Evolutionary conservation across 35 echinoderm and acorn worm genomes (phyloP), one percentile per base, ranked within the genome.

Genomic region (Chiridota heheva): DNA sequence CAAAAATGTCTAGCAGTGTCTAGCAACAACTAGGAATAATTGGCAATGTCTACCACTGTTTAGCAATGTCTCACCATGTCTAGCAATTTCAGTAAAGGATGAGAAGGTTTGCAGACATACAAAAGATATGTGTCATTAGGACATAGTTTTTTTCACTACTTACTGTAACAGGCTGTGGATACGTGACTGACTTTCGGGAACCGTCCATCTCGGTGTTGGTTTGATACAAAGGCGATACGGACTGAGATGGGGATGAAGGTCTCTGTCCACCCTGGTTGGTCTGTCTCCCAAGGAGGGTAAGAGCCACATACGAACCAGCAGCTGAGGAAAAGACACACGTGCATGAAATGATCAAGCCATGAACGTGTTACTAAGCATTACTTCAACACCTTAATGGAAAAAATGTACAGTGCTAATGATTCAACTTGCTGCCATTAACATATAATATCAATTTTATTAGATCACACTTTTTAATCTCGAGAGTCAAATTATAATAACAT

Each of bases 301-400:
- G 83, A 35, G 87, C 86, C 32, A 89, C 92, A 69, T 63, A 96
- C n/a, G 92, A 90, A 57, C 86, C 92, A 67, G 92, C 86, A 81
- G 59, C 45, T 67, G 46, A 18, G 5, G 5, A 68, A 2, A 76
- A 42, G 79, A 80, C 13, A 62, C n/a, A 74, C 18, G 63, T 5
- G 45, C 7, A 5, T 38, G 24, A 48, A 12, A 7, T 48, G 1
- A 46, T 0, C 7, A 48, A 75, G 42, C 55, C n/a, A 75, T 26
- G 24, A 22, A 75, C 7, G n/a, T 46, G 26, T 37, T 37, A 30
- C n/a, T 41, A 16, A 16, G 18, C 30, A 13, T 39, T 22, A 29
- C 17, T 42, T 17, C 43, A 40, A 16, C 30, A 71, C 8, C 36
- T 7, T 13, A 40, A 32, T 39, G n/a, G 36, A 8, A 20, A 42